Base-by-base conservation (phyloP, 2,888 invertebrate species). In the Calliscelio sp. region DNA sequence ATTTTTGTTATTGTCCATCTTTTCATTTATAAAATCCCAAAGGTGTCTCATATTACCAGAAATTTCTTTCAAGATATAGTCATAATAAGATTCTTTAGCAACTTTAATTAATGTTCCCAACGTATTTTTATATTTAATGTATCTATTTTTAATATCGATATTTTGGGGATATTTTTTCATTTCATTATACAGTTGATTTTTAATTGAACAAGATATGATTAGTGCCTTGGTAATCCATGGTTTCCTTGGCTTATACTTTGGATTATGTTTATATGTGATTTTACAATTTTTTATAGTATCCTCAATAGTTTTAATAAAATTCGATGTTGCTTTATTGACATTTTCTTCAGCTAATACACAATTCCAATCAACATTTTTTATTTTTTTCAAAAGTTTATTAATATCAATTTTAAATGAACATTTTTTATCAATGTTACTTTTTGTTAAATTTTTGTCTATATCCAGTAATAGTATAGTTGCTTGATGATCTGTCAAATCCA, bases 191-290 rank as follows among this genome's bases (percentile, higher is more conserved):
- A 63, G 22, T 24, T 16, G 6, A 24, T 63, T 63, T 63, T 63
- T 63, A 6, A 7, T 4, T 44, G 24, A 25, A 20, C 24, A 63
- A 18, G 49, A 65, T 65, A 18, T 65, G 2, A 65, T 49, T 6
- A 65, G 6, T 3, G 46, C 49, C 28, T 46, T 46, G 16, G 46
- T 65, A 14, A 65, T 28, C 46, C 65, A 65, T 18, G 46, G 28
- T 16, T 65, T 41, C 16, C 65, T 65, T 7, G 32, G 3, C 18
- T 46, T 65, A 32, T 35, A 16, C 20, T 32, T 32, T 51, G 24
- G 24, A 11, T 51, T 14, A 25, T 32, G 16, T n/a, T n/a, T n/a
- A n/a, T n/a, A n/a, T n/a, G n/a, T n/a, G n/a, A n/a, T n/a, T 22
- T 20, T 63, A 16, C 38, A 59, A 20, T 20, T 38, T 8, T 59